phyloP scores from a whole-genome alignment of 2,797 vertebrate species.

The Pipistrellus kuhlii region DNA sequence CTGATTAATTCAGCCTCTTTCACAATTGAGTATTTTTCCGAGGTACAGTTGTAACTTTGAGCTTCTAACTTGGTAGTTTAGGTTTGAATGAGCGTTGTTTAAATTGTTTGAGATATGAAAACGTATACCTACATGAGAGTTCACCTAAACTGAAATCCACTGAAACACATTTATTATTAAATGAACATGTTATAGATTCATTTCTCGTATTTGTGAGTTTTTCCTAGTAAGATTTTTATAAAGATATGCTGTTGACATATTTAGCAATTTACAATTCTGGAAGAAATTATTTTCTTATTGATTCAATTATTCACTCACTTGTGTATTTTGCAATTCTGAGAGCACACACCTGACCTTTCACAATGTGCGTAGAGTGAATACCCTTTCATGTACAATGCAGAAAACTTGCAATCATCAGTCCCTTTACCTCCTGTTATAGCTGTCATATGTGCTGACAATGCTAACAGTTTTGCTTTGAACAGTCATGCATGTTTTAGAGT shows the following conservation, averaged over 20 bases:
- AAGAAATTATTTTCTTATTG: constrained; percentile 18
- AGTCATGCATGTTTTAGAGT: background rate
- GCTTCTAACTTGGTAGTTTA: constrained; percentile 19
- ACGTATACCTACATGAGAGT: background rate
- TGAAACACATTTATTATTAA: background rate
- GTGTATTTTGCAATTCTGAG: background rate
- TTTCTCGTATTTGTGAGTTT: background rate
- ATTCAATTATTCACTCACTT: background rate
- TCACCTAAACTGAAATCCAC: background rate
- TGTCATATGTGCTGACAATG: background rate
- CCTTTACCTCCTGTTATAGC: background rate
- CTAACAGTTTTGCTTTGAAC: background rate
- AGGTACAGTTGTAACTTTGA: background rate
- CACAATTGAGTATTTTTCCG: background rate
- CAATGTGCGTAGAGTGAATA: background rate
- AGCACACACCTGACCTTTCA: background rate
- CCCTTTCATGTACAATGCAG: background rate
- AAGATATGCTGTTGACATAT: background rate
- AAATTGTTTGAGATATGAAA: constrained; percentile 15
- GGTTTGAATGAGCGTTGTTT: background rate
- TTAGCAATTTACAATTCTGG: background rate
- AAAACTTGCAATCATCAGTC: background rate
- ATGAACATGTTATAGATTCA: background rate
- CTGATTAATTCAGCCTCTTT: background rate
- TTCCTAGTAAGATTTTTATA: background rate